Evolutionary conservation across 2,113 vertebrate species (phyloP), one percentile per base, ranked within the genome.

Genomic region (Gopherus evgoodei): DNA sequence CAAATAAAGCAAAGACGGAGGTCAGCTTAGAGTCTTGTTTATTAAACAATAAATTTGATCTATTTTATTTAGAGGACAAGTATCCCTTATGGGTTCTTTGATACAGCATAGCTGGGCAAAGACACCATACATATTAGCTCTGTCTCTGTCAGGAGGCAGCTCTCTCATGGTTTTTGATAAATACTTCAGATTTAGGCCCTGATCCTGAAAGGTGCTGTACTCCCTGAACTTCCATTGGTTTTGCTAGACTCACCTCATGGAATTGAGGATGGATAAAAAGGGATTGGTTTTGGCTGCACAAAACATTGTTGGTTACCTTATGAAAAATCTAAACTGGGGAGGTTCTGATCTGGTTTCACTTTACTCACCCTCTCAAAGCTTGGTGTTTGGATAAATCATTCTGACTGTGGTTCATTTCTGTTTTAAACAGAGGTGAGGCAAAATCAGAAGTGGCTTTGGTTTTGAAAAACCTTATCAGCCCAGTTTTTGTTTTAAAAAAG

Each of bases 31-130:
- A 50, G 42, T 88, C 76, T 54, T 12, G 27, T 90, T 90, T 81
- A 81, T 91, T 89, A 94, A 91, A 88, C 29, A 79, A 54, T 85
- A 88, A 5, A 82, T 86, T 85, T 25, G 72, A 81, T 31, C 11
- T 16, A 84, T 84, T 93, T 87, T 82, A 69, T 88, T 84, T 47
- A 59, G 50, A 93, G 95, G 93, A 88, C 29, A 1, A 93, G 11
- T 53, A 16, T 90, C 95, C 81, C 57, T 87, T 47, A 81, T 14
- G 49, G 9, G 10, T 91, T 97, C 83, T 95, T 86, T 83, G 82
- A 31, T 35, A 17, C 5, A 44, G 16, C 47, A 3, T 3, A 87
- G 52, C 65, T 69, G 47, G 42, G 53, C 10, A 17, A 69, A 56
- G 14, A 69, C 16, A 81, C 83, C 24, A 90, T 94, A 81, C 12